Base-by-base conservation (phyloP, 2,888 invertebrate genomes). In the Harpalus rufipes region DNA sequence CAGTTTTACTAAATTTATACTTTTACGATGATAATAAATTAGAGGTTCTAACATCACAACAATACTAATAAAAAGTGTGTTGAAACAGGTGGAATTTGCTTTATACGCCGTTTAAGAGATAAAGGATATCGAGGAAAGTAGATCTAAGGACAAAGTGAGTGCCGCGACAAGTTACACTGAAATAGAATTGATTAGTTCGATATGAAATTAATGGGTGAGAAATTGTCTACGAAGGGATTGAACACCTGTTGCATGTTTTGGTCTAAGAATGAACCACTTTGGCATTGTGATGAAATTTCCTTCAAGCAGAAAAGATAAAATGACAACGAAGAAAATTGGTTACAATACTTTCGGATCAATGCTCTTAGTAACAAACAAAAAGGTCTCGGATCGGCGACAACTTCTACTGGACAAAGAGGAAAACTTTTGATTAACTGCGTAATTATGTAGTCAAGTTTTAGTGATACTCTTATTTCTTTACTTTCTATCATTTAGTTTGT, bases 201-300 rank as follows among this genome's bases (percentile, higher is more conserved):
- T 68, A 68, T 68, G 68, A 68, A 68, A 68, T 68, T 68, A 68
- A 68, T 68, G 68, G 68, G 68, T 39, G 68, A 68, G 68, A 68
- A 68, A 68, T 68, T 68, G 39, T 68, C 68, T 68, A 68, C 39
- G 68, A 68, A 68, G 68, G 68, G 39, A 68, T 68, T 68, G 68
- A 68, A 68, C 68, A 68, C 68, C 68, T 68, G 68, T 68, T 68
- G 68, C 68, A 68, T 32, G 68, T 32, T 68, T 68, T 68, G 68
- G 65, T 68, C 68, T 68, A 68, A 68, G 68, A 68, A 68, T 68
- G 68, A 68, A 68, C 68, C 65, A 65, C 65, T 39, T 68, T 68
- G 39, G 68, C 68, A 68, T 68, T 68, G 68, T 68, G 68, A 68
- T 32, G 68, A 68, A 68, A 68, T 68, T 68, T 68, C 39, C 68